Base-by-base conservation (phyloP, 1,140 invertebrate species). In the Sesamia nonagrioides region DNA sequence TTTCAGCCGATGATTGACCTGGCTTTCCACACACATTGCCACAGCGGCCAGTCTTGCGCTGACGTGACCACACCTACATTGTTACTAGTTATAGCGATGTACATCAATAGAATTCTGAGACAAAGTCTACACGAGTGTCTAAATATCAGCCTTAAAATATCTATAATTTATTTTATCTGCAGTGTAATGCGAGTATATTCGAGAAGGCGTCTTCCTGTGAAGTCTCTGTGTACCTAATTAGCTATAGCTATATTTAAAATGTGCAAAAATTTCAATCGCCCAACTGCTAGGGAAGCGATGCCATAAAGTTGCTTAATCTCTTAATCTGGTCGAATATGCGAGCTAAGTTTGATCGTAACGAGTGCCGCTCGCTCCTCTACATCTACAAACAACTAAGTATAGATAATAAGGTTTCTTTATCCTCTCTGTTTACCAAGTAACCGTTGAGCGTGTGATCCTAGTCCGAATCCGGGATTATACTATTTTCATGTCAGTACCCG, bases 231-330 rank as follows among this genome's bases (percentile, higher is more conserved):
- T 37, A 35, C 54, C 54, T 82, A 79, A 84, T 82, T 77, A 72
- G 79, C 60, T 66, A 48, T 69, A 33, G 7, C n/a, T n/a, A n/a
- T 40, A 61, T 73, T 72, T 77, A 71, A 72, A 40, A 35, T 40
- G 45, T 4, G 58, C 40, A 79, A 85, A 84, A 84, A 85, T 83
- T 68, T 79, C 79, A 83, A 81, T 83, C 71, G 40, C 42, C 11
- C 74, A 40, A 72, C 63, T 27, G 9, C 60, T n/a, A 35, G 60
- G 6, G 13, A 33, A 15, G 61, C 35, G 18, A 21, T 68, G 13
- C 42, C 13, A 68, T 68, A 68, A 82, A 81, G 73, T 78, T 76
- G 75, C 60, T 71, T 85, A 85, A 85, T 85, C 81, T 81, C 63
- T 83, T 83, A 85, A 85, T 83, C 81, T 74, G 52, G 68, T 27